Evolutionary conservation across 1,140 invertebrate genomes (phyloP), one percentile per base, ranked within the genome.

Genomic region (Philopotamus ludificatus): DNA sequence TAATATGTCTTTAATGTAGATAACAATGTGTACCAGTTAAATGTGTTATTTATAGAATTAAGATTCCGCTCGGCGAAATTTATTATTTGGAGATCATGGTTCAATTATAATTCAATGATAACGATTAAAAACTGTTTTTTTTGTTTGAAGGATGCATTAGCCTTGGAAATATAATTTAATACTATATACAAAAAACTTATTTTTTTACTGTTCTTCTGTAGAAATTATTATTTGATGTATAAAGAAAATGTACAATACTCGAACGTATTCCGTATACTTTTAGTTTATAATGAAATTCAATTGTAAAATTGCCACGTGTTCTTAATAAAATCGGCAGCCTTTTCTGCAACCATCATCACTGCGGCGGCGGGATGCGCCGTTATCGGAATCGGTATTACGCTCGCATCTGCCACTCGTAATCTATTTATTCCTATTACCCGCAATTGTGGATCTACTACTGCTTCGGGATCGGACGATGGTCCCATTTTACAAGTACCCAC

Each of bases 341-440:
- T 93, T 75, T 97, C 93, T 0, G 85, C 94, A 47, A 96, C 89
- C 93, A 96, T 95, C 44, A 85, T 84, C 1, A 88, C 84, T 0
- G 86, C 85, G 0, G 87, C 89, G 65, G 87, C 90, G 0, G 88
- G 85, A 72, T 93, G 90, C 0, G 86, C 89, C 2, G 81, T 82
- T 9, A 88, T 80, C n/a, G 90, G 81, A 1, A 75, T 76, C 0
- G 91, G 91, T 77, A 93, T 90, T 0, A 94, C 78, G 42, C 89
- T 90, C 34, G 84, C 85, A 74, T 94, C 91, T 0, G 84, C 85
- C 1, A 93, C 89, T 28, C 92, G 79, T 23, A 94, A 75, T 20
- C 82, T 82, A n/a, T 77, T 73, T 0, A 91, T 73, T 0, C 90
- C 90, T 65, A 89, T 77, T 0, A 94, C 87, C 72, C 77, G 83